phyloP scores from a whole-genome alignment of 2,113 vertebrate species.

The Hippolais icterina region DNA sequence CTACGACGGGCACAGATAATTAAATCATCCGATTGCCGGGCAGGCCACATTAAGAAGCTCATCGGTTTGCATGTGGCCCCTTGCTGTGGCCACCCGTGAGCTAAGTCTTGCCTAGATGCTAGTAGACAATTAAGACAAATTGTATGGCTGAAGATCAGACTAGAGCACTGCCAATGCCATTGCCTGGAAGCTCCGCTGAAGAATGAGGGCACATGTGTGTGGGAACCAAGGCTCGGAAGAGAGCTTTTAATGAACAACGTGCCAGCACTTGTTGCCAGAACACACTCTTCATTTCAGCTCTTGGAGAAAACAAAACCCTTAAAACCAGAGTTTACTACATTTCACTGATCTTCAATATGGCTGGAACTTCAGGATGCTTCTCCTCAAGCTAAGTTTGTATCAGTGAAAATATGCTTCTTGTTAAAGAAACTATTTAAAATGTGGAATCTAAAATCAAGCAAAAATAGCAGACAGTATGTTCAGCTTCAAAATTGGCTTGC shows the following conservation, averaged over 20 bases:
- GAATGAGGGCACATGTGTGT: constrained; percentile 60
- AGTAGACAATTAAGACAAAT: constrained; percentile 64
- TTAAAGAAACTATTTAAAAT: constrained; percentile 81
- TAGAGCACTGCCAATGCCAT: constrained; percentile 66
- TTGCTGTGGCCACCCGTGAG: constrained; percentile 71
- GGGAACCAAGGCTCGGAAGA: constrained; percentile 61
- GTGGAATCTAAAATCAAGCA: constrained; percentile 83
- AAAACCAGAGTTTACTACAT: constrained; percentile 79
- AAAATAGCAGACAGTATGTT: constrained; percentile 82
- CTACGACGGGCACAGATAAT: constrained; percentile 73
- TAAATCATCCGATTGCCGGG: constrained; percentile 71
- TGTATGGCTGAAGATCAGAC: constrained; percentile 70
- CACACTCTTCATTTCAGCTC: constrained; percentile 75
- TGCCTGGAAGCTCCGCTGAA: constrained; percentile 66
- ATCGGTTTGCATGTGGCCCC: constrained; percentile 67
- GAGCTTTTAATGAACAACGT: constrained; percentile 63
- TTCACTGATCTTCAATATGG: constrained; percentile 78
- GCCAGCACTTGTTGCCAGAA: constrained; percentile 74
- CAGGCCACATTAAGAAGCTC: constrained; percentile 71
- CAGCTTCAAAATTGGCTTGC: constrained; percentile 78
- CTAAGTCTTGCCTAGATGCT: constrained; percentile 70
- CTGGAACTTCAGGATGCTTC: constrained; percentile 78
- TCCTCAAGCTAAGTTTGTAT: constrained; percentile 81
- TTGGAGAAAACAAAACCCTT: constrained; percentile 75
- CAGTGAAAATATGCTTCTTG: constrained; percentile 80